These are phyloP conservation scores for Monopterus albus DNA, from an alignment of 2,113 vertebrate genomes.

Conservation along the genomic window DNA sequence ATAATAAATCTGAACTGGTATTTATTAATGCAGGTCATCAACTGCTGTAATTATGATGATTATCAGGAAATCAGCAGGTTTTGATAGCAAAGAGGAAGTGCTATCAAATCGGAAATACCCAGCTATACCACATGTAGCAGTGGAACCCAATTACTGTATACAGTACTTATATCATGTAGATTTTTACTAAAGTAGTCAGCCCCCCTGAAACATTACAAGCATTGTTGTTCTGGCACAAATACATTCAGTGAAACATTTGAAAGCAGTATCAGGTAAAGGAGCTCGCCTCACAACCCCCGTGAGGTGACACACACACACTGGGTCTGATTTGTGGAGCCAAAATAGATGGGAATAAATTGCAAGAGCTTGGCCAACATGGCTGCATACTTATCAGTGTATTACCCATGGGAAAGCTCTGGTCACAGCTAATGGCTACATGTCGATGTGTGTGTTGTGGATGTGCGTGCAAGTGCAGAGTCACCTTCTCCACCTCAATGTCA, in stretches of 20 bases:
- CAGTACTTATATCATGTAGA: constrained; percentile 19
- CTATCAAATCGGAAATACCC: constrained; percentile 7
- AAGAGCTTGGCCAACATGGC: constrained; percentile 54
- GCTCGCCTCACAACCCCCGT: constrained; percentile 12
- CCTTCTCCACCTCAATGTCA: constrained; percentile 20
- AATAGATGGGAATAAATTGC: constrained; percentile 70
- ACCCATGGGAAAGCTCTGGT: constrained; percentile 53
- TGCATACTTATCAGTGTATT: constrained; percentile 70
- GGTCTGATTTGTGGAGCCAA: constrained; percentile 52
- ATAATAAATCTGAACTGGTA: constrained; percentile 20
- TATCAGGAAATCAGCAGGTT: constrained; percentile 42
- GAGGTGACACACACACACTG: background rate
- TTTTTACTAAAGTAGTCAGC: constrained; percentile 28
- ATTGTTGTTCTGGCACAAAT: constrained; percentile 1
- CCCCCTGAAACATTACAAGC: constrained; percentile 13
- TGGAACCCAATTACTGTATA: constrained; percentile 18
- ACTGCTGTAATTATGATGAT: constrained; percentile 41
- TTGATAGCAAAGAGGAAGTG: constrained; percentile 27
- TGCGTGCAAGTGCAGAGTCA: constrained; percentile 23
- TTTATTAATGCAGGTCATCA: constrained; percentile 42
- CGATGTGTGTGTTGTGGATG: constrained; percentile 29
- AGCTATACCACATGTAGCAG: constrained; percentile 5
- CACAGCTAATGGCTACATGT: constrained; percentile 43
- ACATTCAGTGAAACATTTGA: constrained; percentile 51
- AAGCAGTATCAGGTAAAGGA: constrained; percentile 44